Conservation (phyloP, 2,113 vertebrate genomes). For the Corythaeola cristata region DNA sequence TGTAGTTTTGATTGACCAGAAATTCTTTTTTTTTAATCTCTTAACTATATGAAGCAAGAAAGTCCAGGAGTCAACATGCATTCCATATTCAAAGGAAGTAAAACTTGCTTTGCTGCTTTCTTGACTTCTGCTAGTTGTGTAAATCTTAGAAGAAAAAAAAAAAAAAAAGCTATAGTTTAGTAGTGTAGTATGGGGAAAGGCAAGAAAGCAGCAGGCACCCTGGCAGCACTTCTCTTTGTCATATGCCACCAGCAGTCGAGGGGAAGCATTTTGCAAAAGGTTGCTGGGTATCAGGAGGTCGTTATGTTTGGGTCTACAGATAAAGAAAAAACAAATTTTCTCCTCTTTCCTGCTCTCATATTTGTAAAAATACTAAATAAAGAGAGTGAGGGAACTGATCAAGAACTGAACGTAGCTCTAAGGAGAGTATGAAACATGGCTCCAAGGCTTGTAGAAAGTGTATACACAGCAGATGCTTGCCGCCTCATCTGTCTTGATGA, state of each 20-base stretch:
- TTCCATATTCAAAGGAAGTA: background rate
- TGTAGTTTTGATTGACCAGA: background rate
- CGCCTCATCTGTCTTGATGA: constrained; percentile 26
- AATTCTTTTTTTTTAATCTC: background rate
- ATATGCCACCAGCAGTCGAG: background rate
- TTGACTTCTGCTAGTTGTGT: background rate
- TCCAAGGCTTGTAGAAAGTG: background rate
- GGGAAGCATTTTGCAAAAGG: background rate
- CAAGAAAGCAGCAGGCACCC: background rate
- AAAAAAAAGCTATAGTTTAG: background rate
- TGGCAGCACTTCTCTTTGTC: background rate
- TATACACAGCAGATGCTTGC: background rate
- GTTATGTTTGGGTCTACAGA: background rate
- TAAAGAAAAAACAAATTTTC: background rate
- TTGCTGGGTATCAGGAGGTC: too few relatives aligned
- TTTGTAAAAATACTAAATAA: background rate
- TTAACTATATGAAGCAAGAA: background rate
- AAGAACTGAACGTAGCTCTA: background rate
- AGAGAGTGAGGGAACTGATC: background rate
- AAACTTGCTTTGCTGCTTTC: background rate
- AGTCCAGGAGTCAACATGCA: background rate
- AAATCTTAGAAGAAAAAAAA: background rate
- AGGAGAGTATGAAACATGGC: background rate
- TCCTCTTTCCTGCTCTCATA: background rate
- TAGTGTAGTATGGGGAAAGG: background rate